Evolutionary conservation across 37 sponge, comb jelly and placozoan species (phyloP), one percentile per base, ranked within the genome.

Genomic region (Haliclona indistincta): DNA sequence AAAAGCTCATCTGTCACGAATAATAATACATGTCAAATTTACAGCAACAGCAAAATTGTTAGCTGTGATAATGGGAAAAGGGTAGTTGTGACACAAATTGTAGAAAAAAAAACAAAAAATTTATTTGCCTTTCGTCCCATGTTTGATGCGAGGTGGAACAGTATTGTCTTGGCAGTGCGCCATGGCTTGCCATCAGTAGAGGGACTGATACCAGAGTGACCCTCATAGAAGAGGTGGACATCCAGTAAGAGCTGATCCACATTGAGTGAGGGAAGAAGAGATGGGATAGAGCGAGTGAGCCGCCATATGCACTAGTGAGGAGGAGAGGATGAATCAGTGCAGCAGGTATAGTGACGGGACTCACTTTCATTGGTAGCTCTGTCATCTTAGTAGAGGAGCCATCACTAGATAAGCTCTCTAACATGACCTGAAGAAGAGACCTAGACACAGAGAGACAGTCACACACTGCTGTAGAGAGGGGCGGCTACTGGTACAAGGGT

Each of bases 141-240:
- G n/a, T n/a, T n/a, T n/a, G n/a, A n/a, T 20, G 78, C 89, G 13
- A 93, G 49, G 54, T 85, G 91, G 71, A 81, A 93, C 28, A 96
- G 73, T 8, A 96, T 68, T 17, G 97, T 96, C 73, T 89, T 96
- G 26, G 89, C 86, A 39, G 97, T 96, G n/a, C 93, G 74, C 47
- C 63, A 83, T 20, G 90, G 87, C 67, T 32, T 89, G 69, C 92
- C 90, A 25, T 83, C 74, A 26, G 64, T 22, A 2, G 51, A 34
- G 41, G 81, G 76, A 2, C 51, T 75, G 2, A 73, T 35, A 28
- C 22, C 22, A 4, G 49, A 22, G 65, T 93, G 80, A 64, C 65
- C 76, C 15, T 61, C 26, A 34, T 86, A 77, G 66, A 89, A 94
- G 23, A 40, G 43, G 62, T 94, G 79, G 30, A 85, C 52, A 56